Conservation (phyloP, 2,113 vertebrate genomes). For the Nicator chloris region DNA sequence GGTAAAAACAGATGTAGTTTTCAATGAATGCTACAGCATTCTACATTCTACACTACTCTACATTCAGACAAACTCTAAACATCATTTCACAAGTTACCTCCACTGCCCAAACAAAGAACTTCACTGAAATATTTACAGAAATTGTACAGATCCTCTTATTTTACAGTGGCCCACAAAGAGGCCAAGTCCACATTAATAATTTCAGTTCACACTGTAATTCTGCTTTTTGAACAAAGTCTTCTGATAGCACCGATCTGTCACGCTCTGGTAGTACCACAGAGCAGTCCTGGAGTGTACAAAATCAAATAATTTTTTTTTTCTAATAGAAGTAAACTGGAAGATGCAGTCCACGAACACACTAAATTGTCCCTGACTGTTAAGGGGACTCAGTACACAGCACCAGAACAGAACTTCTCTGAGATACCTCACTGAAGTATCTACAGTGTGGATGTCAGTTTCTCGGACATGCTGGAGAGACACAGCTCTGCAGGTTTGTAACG, state of each 20-base stretch:
- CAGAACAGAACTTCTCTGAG: not conserved
- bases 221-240: not conserved
- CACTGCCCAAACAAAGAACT: not conserved
- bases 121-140: not conserved
- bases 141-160: not conserved
- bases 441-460: not conserved
- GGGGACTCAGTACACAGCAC: not conserved
- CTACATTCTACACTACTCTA: no score
- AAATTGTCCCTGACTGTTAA: not conserved
- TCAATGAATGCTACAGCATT: not conserved
- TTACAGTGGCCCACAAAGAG: not conserved
- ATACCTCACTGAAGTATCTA: not conserved
- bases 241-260: not conserved
- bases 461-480: not conserved
- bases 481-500: not conserved
- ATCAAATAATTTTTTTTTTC: accelerated
- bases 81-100: not conserved
- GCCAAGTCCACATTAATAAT: not conserved
- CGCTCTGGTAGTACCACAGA: accelerated
- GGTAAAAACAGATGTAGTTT: not conserved
- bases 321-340: not conserved
- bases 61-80: not conserved
- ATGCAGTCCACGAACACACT: accelerated
- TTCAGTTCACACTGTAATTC: not conserved
- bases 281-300: not conserved